Conservation (phyloP, 2,113 vertebrate species). For the Cynoglossus semilaevis region DNA sequence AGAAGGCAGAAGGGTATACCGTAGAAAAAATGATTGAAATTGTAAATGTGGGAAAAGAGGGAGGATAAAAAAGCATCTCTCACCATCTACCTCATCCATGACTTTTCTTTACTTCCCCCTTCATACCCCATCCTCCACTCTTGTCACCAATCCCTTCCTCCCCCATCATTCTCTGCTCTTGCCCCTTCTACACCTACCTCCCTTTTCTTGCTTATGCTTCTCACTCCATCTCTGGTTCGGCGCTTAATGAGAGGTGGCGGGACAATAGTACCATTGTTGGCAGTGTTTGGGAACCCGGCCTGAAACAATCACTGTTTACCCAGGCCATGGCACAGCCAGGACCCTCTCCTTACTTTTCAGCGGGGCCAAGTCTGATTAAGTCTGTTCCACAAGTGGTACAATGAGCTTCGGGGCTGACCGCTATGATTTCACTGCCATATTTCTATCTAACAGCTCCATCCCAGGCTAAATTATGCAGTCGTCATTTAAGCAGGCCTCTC, state of each 20-base stretch:
- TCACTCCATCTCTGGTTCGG: slow-evolving; percentile 54
- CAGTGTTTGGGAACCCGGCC: slow-evolving; percentile 74
- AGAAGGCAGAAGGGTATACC: slow-evolving; percentile 19
- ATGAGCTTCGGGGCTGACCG: slow-evolving; percentile 73
- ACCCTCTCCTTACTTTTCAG: slow-evolving; percentile 80
- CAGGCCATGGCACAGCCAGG: slow-evolving; percentile 77
- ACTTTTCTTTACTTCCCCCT: slow-evolving; percentile 32
- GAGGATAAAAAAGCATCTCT: slow-evolving; percentile 39
- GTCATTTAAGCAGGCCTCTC: slow-evolving; percentile 49
- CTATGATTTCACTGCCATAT: slow-evolving; percentile 53
- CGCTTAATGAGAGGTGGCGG: slow-evolving; percentile 82
- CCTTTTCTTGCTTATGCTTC: slow-evolving; percentile 35
- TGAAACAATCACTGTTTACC: slow-evolving; percentile 89
- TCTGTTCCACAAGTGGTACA: slow-evolving; percentile 74
- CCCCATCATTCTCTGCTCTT: slow-evolving; percentile 19
- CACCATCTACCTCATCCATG: slow-evolving; percentile 27
- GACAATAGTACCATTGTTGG: slow-evolving; percentile 88
- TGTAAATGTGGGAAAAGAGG: slow-evolving; percentile 28
- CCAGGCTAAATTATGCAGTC: slow-evolving; percentile 25
- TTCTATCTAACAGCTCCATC: slow-evolving; percentile 36
- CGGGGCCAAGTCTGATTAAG: slow-evolving; percentile 81
- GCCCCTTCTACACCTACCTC: slow-evolving; percentile 54
- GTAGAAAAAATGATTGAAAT: slow-evolving; percentile 29
- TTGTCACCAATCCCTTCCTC: slow-evolving; percentile 65
- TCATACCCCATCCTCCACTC: slow-evolving; percentile 51